phyloP scores from a whole-genome alignment of 2,113 vertebrate genomes.

The Hassar affinis region DNA sequence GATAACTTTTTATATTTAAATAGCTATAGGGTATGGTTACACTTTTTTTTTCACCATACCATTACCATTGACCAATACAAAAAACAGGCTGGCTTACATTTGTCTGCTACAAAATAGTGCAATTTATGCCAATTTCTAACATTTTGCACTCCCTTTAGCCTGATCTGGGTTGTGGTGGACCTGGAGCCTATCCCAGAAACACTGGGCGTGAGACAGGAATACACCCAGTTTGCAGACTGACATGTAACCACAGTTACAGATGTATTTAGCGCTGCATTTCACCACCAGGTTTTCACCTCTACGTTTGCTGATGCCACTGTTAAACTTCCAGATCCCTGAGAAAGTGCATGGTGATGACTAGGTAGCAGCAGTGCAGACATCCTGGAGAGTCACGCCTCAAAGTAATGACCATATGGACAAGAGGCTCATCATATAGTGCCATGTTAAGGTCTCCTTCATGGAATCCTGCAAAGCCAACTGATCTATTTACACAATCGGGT shows the following conservation, averaged over 20 bases:
- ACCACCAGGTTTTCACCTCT: too few relatives aligned
- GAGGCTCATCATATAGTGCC: not conserved
- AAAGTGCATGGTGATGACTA: not conserved
- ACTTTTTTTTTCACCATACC: not conserved
- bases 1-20: not conserved
- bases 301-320: not conserved
- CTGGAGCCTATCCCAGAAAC: constrained; percentile 4
- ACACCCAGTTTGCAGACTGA: not conserved
- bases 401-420: not conserved
- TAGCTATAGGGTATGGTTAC: not conserved
- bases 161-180: not conserved
- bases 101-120: not conserved
- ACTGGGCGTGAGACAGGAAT: not conserved
- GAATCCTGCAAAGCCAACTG: not conserved
- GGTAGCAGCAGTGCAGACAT: not conserved
- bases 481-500: not conserved
- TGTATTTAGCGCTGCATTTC: not conserved
- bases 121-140: not conserved
- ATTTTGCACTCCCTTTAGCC: not conserved
- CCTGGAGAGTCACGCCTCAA: not conserved
- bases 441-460: not conserved
- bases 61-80: not conserved
- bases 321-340: not conserved
- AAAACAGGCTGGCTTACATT: not conserved
- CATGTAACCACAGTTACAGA: not conserved